A percentile compares a stretch with the other conserved stretches of the same genome.
Evolutionary conservation across 1,140 invertebrate species (phyloP).

Genomic region (Dreissena rostriformis): DNA sequence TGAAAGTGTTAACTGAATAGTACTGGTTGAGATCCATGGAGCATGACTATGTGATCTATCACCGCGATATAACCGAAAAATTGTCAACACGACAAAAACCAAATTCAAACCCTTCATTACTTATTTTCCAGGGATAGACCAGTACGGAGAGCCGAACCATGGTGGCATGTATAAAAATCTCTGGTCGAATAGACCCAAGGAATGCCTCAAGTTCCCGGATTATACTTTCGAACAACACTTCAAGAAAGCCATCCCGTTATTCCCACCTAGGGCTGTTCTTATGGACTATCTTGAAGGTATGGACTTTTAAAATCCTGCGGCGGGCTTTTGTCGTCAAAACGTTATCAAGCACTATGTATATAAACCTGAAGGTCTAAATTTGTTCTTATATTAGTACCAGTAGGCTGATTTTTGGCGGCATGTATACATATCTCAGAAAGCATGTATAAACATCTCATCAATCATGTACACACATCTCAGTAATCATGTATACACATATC

Average conservation of each 20-base stretch:
- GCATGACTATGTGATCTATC: too few species aligned
- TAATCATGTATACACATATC: too few species aligned
- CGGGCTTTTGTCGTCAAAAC: not conserved
- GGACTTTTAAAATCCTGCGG: too few species aligned
- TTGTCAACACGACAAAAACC: too few species aligned
- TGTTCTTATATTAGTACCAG: not conserved
- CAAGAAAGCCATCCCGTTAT: constrained; percentile 48
- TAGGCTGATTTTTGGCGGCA: too few species aligned
- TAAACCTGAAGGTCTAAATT: not conserved
- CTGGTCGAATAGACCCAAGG: constrained; percentile 52
- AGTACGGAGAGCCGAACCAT: constrained; percentile 44
- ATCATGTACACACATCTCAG: too few species aligned
- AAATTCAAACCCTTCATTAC: too few species aligned
- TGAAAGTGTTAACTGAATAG: too few species aligned
- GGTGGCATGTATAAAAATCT: constrained; percentile 47
- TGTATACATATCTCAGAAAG: too few species aligned
- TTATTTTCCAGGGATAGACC: constrained; percentile 42
- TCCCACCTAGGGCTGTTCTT: constrained; percentile 22
- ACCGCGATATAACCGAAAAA: too few species aligned
- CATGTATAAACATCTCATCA: too few species aligned
- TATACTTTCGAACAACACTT: constrained; percentile 57
- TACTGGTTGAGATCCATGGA: too few species aligned
- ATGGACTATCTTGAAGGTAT: constrained; percentile 49
- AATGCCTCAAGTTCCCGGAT: constrained; percentile 53
- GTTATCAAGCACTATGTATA: not conserved